phyloP scores from a whole-genome alignment of 2,797 vertebrate genomes.

The Xenopus petersii region DNA sequence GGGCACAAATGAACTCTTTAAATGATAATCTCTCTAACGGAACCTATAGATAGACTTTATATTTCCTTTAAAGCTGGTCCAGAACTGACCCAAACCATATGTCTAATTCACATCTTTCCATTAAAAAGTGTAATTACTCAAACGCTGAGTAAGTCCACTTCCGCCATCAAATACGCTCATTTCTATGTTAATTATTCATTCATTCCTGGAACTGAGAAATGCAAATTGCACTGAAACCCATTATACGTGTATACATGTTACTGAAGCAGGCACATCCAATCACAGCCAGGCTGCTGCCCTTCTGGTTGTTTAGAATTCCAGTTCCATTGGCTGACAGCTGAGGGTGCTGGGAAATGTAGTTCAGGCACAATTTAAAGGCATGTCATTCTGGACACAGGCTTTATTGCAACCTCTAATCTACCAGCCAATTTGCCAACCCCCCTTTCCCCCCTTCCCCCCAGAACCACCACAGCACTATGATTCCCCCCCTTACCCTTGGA shows the following conservation, averaged over 20 bases:
- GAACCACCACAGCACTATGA: too few species aligned
- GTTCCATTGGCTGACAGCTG: neutral
- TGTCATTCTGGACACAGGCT: too few species aligned
- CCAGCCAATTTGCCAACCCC: neutral
- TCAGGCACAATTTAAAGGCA: neutral
- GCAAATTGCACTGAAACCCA: neutral
- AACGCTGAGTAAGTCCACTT: neutral
- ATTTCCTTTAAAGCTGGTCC: too few species aligned
- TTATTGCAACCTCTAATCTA: too few species aligned
- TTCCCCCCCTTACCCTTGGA: too few species aligned
- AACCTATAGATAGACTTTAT: too few species aligned
- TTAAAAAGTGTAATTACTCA: neutral
- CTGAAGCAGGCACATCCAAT: too few species aligned
- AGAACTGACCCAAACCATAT: too few species aligned
- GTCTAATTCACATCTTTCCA: neutral
- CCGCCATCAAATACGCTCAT: neutral
- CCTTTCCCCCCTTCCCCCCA: too few species aligned
- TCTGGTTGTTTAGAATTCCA: neutral
- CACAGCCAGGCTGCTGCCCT: too few species aligned
- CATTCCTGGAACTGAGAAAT: neutral
- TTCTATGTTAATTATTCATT: neutral
- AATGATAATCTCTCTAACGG: too few species aligned
- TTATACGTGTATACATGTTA: neutral
- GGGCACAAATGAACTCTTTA: too few species aligned
- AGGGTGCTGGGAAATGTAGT: neutral